Percentiles rank a stretch among this genome's conserved stretches.
Evolutionary conservation across 2,888 invertebrate genomes (phyloP).

Genomic region (Teleogryllus oceanicus): DNA sequence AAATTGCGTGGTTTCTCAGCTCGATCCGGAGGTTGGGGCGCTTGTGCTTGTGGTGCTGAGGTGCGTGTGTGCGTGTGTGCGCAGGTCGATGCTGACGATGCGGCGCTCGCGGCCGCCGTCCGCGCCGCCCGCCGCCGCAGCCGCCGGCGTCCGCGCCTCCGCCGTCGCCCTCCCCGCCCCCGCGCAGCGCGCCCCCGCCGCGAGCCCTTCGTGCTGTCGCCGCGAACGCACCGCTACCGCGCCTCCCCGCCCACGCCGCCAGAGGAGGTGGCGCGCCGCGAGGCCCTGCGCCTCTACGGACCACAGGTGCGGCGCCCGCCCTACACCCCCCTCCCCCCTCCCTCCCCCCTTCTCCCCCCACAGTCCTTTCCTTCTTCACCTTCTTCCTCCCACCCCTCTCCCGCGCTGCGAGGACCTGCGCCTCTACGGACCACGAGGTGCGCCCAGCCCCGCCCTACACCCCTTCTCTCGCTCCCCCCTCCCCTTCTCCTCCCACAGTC

Average conservation of each 20-base stretch:
- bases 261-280: neutral
- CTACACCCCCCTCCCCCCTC: neutral
- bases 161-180: neutral
- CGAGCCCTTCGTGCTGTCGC: neutral
- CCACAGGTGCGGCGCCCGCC: neutral
- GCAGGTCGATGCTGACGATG: neutral
- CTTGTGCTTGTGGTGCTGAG: too few species aligned
- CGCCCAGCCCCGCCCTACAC: neutral
- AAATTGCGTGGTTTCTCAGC: too few species aligned
- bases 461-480: too few species aligned
- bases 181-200: neutral
- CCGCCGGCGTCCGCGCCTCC: neutral
- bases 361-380: too few species aligned
- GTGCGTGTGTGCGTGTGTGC: neutral
- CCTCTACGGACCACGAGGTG: too few species aligned
- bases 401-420: too few species aligned
- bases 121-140: neutral
- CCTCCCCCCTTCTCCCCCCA: too few species aligned
- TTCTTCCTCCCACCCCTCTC: too few species aligned
- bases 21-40: too few species aligned
- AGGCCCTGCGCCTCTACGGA: neutral
- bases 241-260: neutral
- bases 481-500: neutral
- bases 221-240: neutral
- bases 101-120: neutral